Evolutionary conservation across 2,113 vertebrate species (phyloP), one percentile per base, ranked within the genome.

Genomic region (Cephalopterus ornatus): DNA sequence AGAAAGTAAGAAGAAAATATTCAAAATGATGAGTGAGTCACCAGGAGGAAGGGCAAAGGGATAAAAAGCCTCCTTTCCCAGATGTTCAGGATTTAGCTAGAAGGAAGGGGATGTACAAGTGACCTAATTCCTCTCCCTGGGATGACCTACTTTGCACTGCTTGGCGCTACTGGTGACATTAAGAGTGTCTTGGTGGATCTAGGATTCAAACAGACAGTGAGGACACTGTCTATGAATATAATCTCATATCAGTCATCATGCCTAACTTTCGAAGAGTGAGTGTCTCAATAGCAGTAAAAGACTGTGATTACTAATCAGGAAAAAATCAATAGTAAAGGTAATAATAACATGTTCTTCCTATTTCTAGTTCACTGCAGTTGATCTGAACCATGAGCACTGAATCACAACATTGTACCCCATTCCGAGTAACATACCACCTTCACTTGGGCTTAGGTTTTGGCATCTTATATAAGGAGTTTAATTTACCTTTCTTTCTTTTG

Each of bases 71-170:
- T 46, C 22, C 55, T 52, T 9, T 24, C 9, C 8, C 44, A 61
- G 22, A 11, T 32, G 6, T 89, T 86, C 17, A 81, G 21, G 28
- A 81, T 77, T 77, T 87, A 75, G 15, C 15, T 42, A 59, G 72
- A 95, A 89, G 66, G 26, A 30, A 70, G 5, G 7, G 14, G 5
- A n/a, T 73, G 8, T 27, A 65, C 49, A 17, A 41, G 23, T 26
- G 24, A 44, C 41, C 14, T 55, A 37, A 66, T 30, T 30, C 23
- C 4, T 80, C 10, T 84, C 41, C n/a, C 39, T 84, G 55, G 33
- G 6, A 30, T 71, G 4, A 1, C 14, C 47, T 66, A 0, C 18
- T 92, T 77, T 74, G 14, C 2, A 1, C 18, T 46, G 2, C 24
- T 58, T 87, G 37, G 11, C 46, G 6, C 44, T 52, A 14, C 3